phyloP scores from a whole-genome alignment of 2,797 vertebrate genomes.

The Podarcis lilfordi region DNA sequence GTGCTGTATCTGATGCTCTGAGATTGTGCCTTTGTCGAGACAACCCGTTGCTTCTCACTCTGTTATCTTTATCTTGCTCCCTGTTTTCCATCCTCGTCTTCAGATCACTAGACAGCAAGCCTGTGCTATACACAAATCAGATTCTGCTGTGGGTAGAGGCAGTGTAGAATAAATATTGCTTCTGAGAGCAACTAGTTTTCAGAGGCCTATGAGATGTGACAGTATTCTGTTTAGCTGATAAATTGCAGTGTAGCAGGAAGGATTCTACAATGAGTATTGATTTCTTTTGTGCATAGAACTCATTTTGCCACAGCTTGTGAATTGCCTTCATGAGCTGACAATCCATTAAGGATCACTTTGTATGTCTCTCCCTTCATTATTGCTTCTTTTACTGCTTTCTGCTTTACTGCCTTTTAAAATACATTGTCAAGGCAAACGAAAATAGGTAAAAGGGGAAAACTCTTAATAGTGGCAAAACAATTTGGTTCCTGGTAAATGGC shows the following conservation, averaged over 20 bases:
- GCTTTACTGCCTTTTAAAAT: conserved; percentile 73
- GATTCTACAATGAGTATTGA: conserved; percentile 80
- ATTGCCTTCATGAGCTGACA: conserved; percentile 78
- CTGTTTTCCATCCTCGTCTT: conserved; percentile 15
- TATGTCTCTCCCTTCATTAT: conserved; percentile 79
- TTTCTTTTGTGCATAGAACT: conserved; percentile 80
- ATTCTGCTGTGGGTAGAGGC: conserved; percentile 32
- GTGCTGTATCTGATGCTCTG: rapidly evolving
- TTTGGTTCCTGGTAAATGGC: conserved; percentile 62
- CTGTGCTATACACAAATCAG: conserved; percentile 4
- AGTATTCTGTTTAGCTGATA: conserved; percentile 75
- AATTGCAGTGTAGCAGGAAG: conserved; percentile 74
- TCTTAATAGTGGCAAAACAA: conserved; percentile 52
- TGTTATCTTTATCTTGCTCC: conserved; percentile 25
- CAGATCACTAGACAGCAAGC: neutral
- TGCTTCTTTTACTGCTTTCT: conserved; percentile 74
- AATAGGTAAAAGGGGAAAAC: conserved; percentile 63
- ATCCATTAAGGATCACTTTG: conserved; percentile 84
- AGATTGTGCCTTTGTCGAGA: rapidly evolving
- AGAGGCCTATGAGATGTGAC: conserved; percentile 71
- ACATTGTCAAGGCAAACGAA: conserved; percentile 68
- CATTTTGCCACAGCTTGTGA: conserved; percentile 81
- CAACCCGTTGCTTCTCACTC: neutral
- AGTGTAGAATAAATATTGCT: conserved; percentile 46
- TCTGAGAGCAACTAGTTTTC: conserved; percentile 48